Evolutionary conservation across 1,140 invertebrate genomes (phyloP), one percentile per base, ranked within the genome.

Genomic region (Heliconius nattereri): DNA sequence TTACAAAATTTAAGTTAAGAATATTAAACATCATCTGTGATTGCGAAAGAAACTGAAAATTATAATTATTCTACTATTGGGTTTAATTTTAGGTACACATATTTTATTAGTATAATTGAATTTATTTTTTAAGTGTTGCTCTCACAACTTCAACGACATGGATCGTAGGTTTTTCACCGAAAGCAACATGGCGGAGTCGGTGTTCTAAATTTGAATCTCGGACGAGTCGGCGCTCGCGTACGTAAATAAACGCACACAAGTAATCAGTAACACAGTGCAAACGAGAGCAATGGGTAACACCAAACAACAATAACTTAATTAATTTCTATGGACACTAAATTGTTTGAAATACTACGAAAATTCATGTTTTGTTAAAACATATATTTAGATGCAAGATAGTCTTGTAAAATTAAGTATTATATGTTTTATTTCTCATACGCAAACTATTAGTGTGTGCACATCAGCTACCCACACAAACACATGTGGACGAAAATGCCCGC

Each of bases 161-260:
- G 88, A 91, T 92, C 88, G 91, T 94, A 93, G 92, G 90, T 94
- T 93, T 94, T 93, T 92, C 92, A 92, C 91, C 84, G 87, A 92
- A 89, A 93, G 89, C 92, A 93, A 94, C 93, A 94, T 94, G 93
- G 91, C 92, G 93, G 91, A 91, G 92, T 92, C 91, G 90, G 89
- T 85, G 91, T 94, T 94, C 92, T 94, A 94, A 93, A 90, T 94
- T 94, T 92, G 92, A 94, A 94, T 92, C 93, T 93, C 92, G 93
- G 92, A 92, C 93, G 92, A 94, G 92, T 92, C 91, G 93, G 92
- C 91, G 93, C 91, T 93, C 91, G 91, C 89, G 91, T 92, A 94
- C 92, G 91, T 94, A 94, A 93, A 94, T 94, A 93, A 93, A 93
- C 92, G 91, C 92, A 94, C 93, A 94, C 87, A 86, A 89, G 89